Evolutionary conservation across 2,113 vertebrate species (phyloP), one percentile per base, ranked within the genome.

Genomic region (Melospiza melodia): DNA sequence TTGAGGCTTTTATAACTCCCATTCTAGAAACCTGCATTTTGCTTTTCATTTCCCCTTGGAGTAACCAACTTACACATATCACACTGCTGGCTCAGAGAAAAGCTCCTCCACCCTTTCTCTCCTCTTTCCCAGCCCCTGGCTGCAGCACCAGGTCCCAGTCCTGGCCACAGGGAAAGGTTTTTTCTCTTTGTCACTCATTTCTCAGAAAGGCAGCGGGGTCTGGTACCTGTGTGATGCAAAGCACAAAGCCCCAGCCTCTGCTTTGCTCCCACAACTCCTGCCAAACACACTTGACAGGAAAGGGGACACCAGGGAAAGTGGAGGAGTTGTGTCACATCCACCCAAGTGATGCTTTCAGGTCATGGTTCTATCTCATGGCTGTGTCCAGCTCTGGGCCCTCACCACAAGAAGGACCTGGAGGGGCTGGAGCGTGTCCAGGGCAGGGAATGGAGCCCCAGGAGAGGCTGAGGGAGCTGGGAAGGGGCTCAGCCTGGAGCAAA

Each of bases 361-460:
- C 24, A 6, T 43, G 33, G 44, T 6, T 92, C 61, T 62, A 30
- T 63, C 59, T 51, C 37, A 74, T 43, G 3, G 25, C 43, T 55
- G 24, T 10, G 49, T 35, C 41, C 41, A 31, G 66, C 8, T 7
- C 66, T 31, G 58, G 49, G 37, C 37, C 10, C 37, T 10, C 37
- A 37, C 37, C 3, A 41, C 25, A 35, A 33, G 52, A 35, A 44
- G 61, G 52, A 19, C 59, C 3, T 12, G 2, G 44, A 81, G 31
- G 52, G 44, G 44, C 39, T 67, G 61, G 37, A 44, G 54, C 0
- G 0, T 20, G 44, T 33, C 18, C 59, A 58, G 59, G 23, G 58
- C 18, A 2, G 14, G 41, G 51, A 62, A 41, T 0, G 1, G 57
- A 71, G 57, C 12, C 0, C 15, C 74, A 54, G 39, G 12, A 24